Evolutionary conservation across 2,888 invertebrate genomes (phyloP), one percentile per base, ranked within the genome.

Genomic region (Phlogophora meticulosa): DNA sequence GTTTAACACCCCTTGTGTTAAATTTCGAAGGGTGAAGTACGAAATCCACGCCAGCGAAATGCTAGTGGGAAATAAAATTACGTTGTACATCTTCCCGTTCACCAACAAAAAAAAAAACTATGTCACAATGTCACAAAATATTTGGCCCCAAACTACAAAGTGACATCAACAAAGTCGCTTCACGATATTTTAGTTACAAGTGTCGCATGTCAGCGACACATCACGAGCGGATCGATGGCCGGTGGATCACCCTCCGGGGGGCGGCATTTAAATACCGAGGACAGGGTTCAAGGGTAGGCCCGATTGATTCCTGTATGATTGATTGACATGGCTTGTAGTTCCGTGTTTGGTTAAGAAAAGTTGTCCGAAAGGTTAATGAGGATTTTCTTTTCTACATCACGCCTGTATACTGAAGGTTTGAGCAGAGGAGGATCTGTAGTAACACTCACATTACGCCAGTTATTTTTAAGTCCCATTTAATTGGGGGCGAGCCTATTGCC

Each of bases 281-380:
- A 28, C 82, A 58, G 24, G 64, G 80, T 82, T 80, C 80, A 80
- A 80, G 82, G 82, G 40, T 68, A 57, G 20, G 4, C 4, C 5
- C 58, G 45, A 78, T 70, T 72, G 82, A 72, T 79, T 78, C 60
- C 34, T 38, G 46, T 66, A 58, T 73, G 75, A 75, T 66, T 66
- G 57, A 78, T 78, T 45, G 55, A 20, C 24, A 20, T 9, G 56
- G 22, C 28, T 45, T 17, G 34, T 61, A 43, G 55, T 52, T 78
- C 75, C 75, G 60, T 51, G 52, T 73, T 58, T 7, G 28, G n/a
- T 28, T 2, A 28, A 5, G 28, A 5, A 4, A 28, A 2, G 28
- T 28, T 28, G 28, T 2, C 2, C 20, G 17, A 22, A 46, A 72
- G 15, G 42, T 45, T 38, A 11, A 34, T 70, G 45, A 38, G 34